phyloP scores from a whole-genome alignment of 1,140 invertebrate species.

The Orius insidiosus region DNA sequence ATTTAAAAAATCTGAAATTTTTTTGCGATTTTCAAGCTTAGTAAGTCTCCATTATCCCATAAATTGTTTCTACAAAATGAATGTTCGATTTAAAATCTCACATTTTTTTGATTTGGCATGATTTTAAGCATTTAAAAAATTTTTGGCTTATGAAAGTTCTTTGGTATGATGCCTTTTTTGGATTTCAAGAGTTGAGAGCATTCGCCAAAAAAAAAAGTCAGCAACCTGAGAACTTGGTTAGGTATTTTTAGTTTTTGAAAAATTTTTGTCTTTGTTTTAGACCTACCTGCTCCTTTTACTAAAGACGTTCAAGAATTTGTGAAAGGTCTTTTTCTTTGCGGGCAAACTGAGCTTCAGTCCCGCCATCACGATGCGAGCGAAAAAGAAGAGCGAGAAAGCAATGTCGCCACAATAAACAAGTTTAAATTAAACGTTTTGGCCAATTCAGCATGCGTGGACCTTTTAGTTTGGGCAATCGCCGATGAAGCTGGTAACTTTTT shows the following conservation, averaged over 20 bases:
- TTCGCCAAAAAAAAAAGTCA: too few relatives aligned
- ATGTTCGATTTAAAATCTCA: too few relatives aligned
- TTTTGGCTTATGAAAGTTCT: too few relatives aligned
- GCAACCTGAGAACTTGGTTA: neutral
- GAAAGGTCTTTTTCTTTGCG: constrained; percentile 70
- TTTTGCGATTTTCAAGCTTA: too few relatives aligned
- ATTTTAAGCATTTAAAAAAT: too few relatives aligned
- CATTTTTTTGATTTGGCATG: too few relatives aligned
- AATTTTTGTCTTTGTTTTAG: constrained; percentile 27
- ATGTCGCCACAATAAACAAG: constrained; percentile 63
- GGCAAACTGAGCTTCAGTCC: constrained; percentile 79
- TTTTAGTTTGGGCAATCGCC: constrained; percentile 91
- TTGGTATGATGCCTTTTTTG: too few relatives aligned
- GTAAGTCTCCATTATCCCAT: too few relatives aligned
- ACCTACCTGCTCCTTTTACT: constrained; percentile 75
- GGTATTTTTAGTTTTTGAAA: too few relatives aligned
- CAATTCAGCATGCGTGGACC: constrained; percentile 91
- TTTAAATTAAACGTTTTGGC: constrained; percentile 93
- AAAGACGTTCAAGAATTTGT: constrained; percentile 88
- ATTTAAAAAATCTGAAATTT: too few relatives aligned
- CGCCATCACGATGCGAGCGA: constrained; percentile 65
- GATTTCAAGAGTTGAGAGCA: too few relatives aligned
- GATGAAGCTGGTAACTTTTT: constrained; percentile 75
- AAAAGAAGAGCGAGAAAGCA: constrained; percentile 60
- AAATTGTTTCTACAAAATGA: too few relatives aligned